These are phyloP conservation scores for Neocrepidodera transversa DNA, from an alignment of 2,888 invertebrate genomes.

Conservation along the genomic window DNA sequence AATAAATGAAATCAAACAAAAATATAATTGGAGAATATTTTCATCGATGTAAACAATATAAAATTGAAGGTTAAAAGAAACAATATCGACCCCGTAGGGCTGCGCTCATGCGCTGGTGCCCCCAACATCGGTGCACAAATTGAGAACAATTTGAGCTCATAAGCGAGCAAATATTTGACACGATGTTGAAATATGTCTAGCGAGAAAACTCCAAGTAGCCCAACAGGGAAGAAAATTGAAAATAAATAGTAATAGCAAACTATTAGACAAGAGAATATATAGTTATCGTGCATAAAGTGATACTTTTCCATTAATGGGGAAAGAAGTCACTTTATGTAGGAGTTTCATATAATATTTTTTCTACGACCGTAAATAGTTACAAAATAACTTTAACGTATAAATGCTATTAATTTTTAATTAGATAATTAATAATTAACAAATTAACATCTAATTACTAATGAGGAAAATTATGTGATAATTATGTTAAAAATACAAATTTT, in stretches of 20 bases:
- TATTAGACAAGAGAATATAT: too few species aligned
- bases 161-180: conserved; percentile 7
- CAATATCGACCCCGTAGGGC: conserved; percentile 26
- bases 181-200: neutral
- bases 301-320: too few species aligned
- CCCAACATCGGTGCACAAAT: neutral
- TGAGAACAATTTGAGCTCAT: neutral
- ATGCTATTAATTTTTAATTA: too few species aligned
- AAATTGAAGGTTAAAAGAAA: conserved; percentile 35
- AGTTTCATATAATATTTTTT: too few species aligned
- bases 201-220: neutral
- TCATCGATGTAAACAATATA: conserved; percentile 25
- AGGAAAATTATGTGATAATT: too few species aligned
- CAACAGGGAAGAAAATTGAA: conserved; percentile 1
- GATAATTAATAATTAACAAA: too few species aligned
- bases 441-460: too few species aligned
- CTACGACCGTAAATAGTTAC: too few species aligned
- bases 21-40: conserved; percentile 24
- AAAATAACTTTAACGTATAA: too few species aligned
- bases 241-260: neutral
- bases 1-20: conserved; percentile 18
- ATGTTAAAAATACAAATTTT: too few species aligned
- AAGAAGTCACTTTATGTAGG: too few species aligned
- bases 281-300: too few species aligned
- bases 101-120: conserved; percentile 13